phyloP scores from a whole-genome alignment of 2,888 invertebrate genomes.

The Luperina nickerlii region DNA sequence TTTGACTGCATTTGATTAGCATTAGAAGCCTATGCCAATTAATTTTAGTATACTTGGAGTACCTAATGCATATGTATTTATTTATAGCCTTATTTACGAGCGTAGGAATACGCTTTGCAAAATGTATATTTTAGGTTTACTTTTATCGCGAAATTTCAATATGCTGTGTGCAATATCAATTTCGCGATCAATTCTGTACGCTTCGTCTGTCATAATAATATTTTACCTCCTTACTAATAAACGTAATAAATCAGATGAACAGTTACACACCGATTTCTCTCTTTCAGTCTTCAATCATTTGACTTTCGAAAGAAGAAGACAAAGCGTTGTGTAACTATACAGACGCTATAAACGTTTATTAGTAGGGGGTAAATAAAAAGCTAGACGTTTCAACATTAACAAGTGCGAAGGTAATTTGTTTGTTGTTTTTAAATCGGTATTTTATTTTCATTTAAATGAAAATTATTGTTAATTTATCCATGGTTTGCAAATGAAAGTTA shows the following conservation, averaged over 20 bases:
- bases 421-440: neutral
- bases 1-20: neutral
- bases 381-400: no score
- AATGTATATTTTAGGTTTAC: conserved; percentile 32
- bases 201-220: conserved; percentile 34
- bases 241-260: no score
- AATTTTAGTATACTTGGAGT: neutral
- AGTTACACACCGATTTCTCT: no score
- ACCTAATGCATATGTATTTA: neutral
- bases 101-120: conserved; percentile 7
- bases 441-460: neutral
- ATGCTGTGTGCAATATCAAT: conserved; percentile 46
- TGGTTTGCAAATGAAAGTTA: conserved; percentile 9
- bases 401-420: conserved; percentile 2
- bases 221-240: neutral
- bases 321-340: no score
- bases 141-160: conserved; percentile 9
- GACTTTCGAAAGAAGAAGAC: no score
- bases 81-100: neutral
- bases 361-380: conserved; percentile 2
- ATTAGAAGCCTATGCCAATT: neutral
- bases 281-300: no score
- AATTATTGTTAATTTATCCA: neutral
- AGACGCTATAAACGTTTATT: no score
- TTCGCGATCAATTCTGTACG: conserved; percentile 45